These are phyloP conservation scores for Phainopepla nitens DNA, from an alignment of 2,113 vertebrate genomes.

Conservation along the genomic window DNA sequence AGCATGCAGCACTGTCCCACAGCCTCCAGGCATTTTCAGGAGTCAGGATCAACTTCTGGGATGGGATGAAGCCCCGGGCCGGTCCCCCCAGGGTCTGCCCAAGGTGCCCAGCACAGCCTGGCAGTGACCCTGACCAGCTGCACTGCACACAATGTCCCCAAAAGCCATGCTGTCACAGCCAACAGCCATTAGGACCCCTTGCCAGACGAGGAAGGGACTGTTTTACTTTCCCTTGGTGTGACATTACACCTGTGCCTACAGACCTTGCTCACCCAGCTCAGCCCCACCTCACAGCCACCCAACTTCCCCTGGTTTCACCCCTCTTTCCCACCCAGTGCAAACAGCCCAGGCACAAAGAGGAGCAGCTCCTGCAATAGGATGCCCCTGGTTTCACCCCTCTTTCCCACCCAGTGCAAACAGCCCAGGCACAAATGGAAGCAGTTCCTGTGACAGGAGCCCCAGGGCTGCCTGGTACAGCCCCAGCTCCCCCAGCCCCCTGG, in stretches of 20 bases:
- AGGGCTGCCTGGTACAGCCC: background rate
- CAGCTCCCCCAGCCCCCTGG: background rate
- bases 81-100: background rate
- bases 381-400: background rate
- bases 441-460: rapidly evolving
- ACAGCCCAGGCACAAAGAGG: background rate
- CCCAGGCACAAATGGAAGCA: background rate
- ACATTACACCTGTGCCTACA: background rate
- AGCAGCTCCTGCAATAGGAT: background rate
- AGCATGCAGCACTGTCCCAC: background rate
- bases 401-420: background rate
- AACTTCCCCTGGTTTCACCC: background rate
- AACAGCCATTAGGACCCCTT: rapidly evolving
- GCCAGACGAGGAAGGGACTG: background rate
- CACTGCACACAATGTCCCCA: rapidly evolving
- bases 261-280: background rate
- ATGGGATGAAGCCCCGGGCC: background rate
- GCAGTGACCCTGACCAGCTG: background rate
- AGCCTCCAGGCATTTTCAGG: background rate
- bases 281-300: background rate
- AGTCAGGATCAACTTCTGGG: rapidly evolving
- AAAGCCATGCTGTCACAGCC: rapidly evolving
- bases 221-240: background rate
- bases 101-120: background rate
- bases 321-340: background rate